Conservation (phyloP, 2,113 vertebrate genomes). For the Mesocricetus auratus region DNA sequence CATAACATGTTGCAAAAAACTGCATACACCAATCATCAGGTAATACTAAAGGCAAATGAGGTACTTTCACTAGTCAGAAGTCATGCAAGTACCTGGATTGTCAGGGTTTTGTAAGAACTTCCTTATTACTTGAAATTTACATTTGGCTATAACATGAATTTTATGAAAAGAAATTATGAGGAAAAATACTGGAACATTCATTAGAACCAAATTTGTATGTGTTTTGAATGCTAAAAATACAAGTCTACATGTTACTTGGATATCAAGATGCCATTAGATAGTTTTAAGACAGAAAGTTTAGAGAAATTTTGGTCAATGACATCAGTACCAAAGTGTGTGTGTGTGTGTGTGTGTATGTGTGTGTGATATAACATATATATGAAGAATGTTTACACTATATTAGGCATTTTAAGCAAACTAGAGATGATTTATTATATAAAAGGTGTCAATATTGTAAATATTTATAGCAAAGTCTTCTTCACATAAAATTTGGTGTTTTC, state of each 20-base stretch:
- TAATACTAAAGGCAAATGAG: background rate
- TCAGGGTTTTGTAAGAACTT: background rate
- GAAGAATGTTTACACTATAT: background rate
- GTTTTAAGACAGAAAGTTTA: constrained; percentile 22
- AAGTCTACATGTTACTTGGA: background rate
- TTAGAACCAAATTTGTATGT: background rate
- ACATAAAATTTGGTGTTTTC: background rate
- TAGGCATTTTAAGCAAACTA: background rate
- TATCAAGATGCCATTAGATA: background rate
- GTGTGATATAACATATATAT: background rate
- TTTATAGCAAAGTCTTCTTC: background rate
- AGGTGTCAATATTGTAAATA: background rate
- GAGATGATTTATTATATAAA: background rate
- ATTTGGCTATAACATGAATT: background rate
- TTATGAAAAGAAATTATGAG: background rate
- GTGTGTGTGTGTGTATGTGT: background rate
- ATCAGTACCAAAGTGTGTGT: background rate
- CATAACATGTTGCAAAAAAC: background rate
- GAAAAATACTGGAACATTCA: background rate
- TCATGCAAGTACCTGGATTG: background rate
- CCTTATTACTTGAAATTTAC: background rate
- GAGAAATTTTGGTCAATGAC: background rate
- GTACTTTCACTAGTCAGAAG: background rate
- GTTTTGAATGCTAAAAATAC: constrained; percentile 7
- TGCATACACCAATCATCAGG: background rate